phyloP scores from a whole-genome alignment of 1,140 invertebrate genomes.

The Alviniconcha marisindica region DNA sequence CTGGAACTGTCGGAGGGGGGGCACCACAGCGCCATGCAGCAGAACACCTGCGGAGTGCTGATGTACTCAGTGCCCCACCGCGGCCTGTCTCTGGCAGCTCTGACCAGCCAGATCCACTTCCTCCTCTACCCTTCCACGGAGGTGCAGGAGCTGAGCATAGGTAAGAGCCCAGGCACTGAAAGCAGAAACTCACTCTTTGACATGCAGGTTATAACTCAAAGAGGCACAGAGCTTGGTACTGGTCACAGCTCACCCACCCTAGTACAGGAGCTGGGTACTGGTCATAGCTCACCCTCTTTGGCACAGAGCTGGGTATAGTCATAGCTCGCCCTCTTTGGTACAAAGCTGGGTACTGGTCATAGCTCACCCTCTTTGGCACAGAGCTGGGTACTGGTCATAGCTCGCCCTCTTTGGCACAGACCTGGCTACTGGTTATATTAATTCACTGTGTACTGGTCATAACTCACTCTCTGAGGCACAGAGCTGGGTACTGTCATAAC shows the following conservation, averaged over 20 bases:
- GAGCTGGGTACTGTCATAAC: background rate
- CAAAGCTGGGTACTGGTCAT: background rate
- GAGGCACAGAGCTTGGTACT: background rate
- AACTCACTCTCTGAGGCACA: no score
- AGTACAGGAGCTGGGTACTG: no score
- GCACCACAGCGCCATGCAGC: conserved; percentile 76
- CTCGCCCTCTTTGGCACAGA: background rate
- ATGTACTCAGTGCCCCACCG: conserved; percentile 89
- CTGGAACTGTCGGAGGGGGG: conserved; percentile 79
- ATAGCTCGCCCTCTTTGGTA: background rate
- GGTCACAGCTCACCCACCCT: background rate
- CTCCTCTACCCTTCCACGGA: conserved; percentile 87
- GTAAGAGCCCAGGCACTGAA: conserved; percentile 72
- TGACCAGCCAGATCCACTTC: conserved; percentile 76
- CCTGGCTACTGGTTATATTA: background rate
- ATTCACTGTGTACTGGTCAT: background rate
- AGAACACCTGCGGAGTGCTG: conserved; percentile 84
- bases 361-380: no score
- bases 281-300: background rate
- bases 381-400: background rate
- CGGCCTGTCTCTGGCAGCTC: conserved; percentile 84
- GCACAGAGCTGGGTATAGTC: background rate
- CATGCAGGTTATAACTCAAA: background rate
- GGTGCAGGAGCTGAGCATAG: conserved; percentile 86
- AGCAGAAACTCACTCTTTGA: background rate